Conservation (phyloP, 1,140 invertebrate genomes). For the Drosophila yakuba region DNA sequence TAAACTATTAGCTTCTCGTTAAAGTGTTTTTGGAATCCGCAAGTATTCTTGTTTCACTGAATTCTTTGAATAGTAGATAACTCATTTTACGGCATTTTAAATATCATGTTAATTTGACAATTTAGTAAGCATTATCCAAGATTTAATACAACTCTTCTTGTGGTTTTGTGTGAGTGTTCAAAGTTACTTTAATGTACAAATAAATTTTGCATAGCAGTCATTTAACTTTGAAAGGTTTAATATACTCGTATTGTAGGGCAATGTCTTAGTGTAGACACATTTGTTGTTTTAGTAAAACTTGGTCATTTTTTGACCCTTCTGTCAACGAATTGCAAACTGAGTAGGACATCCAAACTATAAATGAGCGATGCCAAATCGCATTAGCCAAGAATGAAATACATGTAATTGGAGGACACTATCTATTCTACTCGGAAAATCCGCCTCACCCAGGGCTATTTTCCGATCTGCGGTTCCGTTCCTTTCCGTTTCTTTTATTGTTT, state of each 20-base stretch:
- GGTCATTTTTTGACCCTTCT: conserved; percentile 2
- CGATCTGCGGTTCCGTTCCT: conserved; percentile 9
- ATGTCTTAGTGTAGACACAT: neutral
- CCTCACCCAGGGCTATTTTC: conserved; percentile 17
- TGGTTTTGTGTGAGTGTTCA: too few relatives aligned
- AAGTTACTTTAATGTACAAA: too few relatives aligned
- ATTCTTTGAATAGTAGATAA: too few relatives aligned
- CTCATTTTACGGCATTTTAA: neutral
- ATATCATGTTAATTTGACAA: too few relatives aligned
- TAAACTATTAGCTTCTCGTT: neutral
- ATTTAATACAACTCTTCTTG: too few relatives aligned
- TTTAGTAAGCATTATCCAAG: neutral
- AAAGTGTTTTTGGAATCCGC: neutral
- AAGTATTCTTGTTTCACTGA: neutral
- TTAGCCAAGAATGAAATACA: neutral
- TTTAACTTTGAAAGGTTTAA: neutral
- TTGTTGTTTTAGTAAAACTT: neutral
- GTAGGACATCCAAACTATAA: conserved; percentile 2
- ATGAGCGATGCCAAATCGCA: conserved; percentile 29
- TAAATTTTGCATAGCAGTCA: too few relatives aligned
- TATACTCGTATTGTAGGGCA: neutral
- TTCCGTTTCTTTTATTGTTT: neutral
- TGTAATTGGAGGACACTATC: conserved; percentile 23
- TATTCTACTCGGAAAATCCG: conserved; percentile 14
- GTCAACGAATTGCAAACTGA: conserved; percentile 18